Conservation (phyloP, 2,888 invertebrate species). For the Oxycera nigricornis region DNA sequence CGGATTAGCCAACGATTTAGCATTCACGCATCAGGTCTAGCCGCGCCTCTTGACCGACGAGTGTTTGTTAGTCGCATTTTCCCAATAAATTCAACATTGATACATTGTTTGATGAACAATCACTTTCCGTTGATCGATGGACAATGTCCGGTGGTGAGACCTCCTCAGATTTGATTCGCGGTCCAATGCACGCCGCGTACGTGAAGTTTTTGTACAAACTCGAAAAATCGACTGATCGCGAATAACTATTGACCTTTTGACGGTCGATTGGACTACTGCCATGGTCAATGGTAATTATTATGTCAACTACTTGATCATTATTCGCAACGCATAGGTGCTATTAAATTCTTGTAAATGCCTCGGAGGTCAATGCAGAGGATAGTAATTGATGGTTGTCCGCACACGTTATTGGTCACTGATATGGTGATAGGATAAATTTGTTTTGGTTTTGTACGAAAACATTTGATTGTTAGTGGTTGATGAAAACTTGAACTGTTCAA, state of each 20-base stretch:
- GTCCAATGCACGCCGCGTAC: background rate
- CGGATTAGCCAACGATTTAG: background rate
- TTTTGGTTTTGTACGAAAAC: no score
- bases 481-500: no score
- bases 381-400: constrained; percentile 10
- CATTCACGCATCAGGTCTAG: background rate
- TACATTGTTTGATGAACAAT: constrained; percentile 1
- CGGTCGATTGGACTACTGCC: background rate
- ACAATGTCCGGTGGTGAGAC: constrained; percentile 9
- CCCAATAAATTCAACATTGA: background rate
- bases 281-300: constrained; percentile 28
- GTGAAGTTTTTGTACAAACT: background rate
- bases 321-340: background rate
- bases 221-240: background rate
- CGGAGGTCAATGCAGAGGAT: constrained; percentile 16
- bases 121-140: background rate
- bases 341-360: background rate
- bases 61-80: background rate
- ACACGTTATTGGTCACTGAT: no score
- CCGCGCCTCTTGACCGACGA: background rate
- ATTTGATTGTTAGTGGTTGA: no score
- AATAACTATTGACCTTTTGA: constrained; percentile 7
- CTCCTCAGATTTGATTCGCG: background rate
- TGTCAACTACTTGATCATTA: background rate
- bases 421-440: no score